phyloP scores from a whole-genome alignment of 2,113 vertebrate species.

The Cisticola juncidis region DNA sequence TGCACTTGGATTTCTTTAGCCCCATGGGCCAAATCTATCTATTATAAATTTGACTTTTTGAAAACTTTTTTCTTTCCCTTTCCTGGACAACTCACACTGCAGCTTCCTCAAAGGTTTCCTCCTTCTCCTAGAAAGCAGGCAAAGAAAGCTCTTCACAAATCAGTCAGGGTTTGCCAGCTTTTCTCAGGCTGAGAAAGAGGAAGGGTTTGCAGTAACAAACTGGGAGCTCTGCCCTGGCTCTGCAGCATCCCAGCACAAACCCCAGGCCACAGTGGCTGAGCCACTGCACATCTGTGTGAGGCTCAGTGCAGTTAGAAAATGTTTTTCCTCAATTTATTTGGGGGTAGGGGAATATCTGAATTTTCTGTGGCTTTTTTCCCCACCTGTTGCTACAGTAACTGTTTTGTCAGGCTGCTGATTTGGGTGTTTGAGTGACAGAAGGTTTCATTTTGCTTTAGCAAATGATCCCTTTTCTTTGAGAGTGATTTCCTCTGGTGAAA shows the following conservation, averaged over 20 bases:
- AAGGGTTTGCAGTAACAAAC: background rate
- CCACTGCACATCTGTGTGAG: fast-evolving
- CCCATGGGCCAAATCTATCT: background rate
- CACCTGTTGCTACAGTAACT: background rate
- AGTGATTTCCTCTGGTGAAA: background rate
- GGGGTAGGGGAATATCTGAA: fast-evolving
- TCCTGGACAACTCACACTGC: fast-evolving
- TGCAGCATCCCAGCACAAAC: background rate
- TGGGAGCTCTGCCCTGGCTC: background rate
- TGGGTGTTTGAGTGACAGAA: background rate
- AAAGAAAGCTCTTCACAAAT: background rate
- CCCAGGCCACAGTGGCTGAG: fast-evolving
- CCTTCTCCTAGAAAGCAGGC: background rate
- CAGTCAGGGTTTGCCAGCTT: background rate
- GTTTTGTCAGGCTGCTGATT: background rate
- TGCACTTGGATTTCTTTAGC: fast-evolving
- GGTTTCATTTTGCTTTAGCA: background rate
- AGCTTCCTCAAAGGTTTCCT: background rate
- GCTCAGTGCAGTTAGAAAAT: background rate
- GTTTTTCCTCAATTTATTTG: background rate
- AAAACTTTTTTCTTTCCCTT: background rate
- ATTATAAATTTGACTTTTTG: background rate
- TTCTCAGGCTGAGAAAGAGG: background rate
- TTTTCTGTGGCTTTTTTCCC: background rate
- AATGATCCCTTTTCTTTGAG: background rate